phyloP scores from a whole-genome alignment of 1,140 invertebrate genomes.

The Megalonaias nervosa region DNA sequence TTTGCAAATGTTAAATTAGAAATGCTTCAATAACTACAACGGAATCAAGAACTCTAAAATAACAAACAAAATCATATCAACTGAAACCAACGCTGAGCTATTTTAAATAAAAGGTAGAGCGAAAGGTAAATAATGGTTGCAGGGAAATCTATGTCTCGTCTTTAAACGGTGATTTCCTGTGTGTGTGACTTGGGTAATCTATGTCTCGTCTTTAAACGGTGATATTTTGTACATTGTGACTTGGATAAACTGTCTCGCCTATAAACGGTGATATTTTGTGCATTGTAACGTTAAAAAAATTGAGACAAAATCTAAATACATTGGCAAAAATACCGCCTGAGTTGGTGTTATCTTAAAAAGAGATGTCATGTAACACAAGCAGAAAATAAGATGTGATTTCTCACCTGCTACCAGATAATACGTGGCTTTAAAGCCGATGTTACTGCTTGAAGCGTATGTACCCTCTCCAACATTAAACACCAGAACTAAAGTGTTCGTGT shows the following conservation, averaged over 20 bases:
- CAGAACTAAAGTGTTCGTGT: conserved; percentile 56
- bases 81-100: no score
- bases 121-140: no score
- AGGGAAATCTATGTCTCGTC: neutral
- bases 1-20: no score
- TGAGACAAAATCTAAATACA: no score
- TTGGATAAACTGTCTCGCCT: neutral
- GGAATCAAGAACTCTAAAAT: no score
- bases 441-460: conserved; percentile 53
- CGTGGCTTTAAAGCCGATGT: conserved; percentile 58
- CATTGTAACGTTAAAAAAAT: neutral
- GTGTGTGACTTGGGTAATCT: neutral
- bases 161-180: neutral
- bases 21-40: no score
- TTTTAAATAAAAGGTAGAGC: no score
- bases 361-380: neutral
- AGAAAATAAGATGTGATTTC: neutral
- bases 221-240: neutral
- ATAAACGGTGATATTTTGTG: neutral
- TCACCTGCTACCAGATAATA: conserved; percentile 63
- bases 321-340: no score
- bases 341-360: no score
- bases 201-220: neutral
- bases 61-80: no score
- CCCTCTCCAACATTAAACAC: conserved; percentile 56